Base-by-base conservation (phyloP, 2,113 vertebrate species). In the Danionella cerebrum region DNA sequence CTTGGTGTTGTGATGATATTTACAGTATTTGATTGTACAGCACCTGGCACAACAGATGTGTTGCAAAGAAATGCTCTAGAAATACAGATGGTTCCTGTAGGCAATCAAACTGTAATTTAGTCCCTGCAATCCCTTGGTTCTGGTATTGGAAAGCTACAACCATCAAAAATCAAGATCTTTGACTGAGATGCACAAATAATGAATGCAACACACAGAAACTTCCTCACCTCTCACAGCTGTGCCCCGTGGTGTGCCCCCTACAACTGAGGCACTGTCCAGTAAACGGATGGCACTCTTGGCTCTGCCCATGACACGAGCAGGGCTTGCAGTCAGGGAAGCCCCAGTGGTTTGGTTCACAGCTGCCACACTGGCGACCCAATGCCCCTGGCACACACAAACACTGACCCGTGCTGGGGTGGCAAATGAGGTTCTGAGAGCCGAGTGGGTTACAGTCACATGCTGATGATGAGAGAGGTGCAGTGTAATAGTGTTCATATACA, bases 221-320 rank as follows among this genome's bases (percentile, higher is more conserved):
- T 7, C 27, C 21, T 21, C 65, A 98, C 96, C 96, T 93, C 81
- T 97, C 93, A 9, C 96, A 99, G 82, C 90, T 90, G 52, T 90
- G 89, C 1, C 96, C 95, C 0, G 83, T 67, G 0, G 94, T 96
- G 72, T 91, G 87, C 78, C 93, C 94, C 18, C 87, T 84, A 81
- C 96, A 99, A 79, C 85, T 82, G 67, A 91, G 80, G 74, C 96
- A 99, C 70, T 92, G 86, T 7, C 96, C 96, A 0, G 86, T 95
- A 69, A 87, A 85, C 0, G 84, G 76, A 79, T 91, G 82, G 51
- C 96, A 99, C 72, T 86, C 78, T 0, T 97, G 91, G 0, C 93
- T 88, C 0, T 98, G 94, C 27, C 92, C 90, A 0, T 97, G 97
- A 67, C 96, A 99, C 13, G 91, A 90, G 79, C 96, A 99, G 6